A percentile compares a stretch with the other conserved stretches of the same genome.
These are phyloP conservation scores for Smutsia gigantea DNA, from an alignment of 2,797 vertebrate species.

Conservation along the genomic window DNA sequence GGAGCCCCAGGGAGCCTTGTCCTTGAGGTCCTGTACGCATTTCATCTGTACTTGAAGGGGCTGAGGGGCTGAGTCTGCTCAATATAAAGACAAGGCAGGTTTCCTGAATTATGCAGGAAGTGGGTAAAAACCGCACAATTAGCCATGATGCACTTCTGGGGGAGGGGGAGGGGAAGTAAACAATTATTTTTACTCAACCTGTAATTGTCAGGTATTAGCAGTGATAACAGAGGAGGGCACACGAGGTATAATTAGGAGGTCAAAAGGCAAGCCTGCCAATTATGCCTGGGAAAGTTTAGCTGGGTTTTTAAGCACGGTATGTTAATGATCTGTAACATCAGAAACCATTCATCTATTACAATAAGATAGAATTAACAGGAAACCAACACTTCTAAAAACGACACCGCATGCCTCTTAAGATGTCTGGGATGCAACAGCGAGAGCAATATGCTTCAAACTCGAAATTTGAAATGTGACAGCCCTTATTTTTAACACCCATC, in stretches of 20 bases:
- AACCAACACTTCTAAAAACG: constrained; percentile 74
- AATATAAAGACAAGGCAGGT: constrained; percentile 81
- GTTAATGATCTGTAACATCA: constrained; percentile 80
- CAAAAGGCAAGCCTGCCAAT: constrained; percentile 80
- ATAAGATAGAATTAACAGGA: constrained; percentile 76
- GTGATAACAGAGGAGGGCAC: constrained; percentile 63
- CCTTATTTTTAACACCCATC: constrained; percentile 58
- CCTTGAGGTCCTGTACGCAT: constrained; percentile 92
- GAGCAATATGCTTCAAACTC: constrained; percentile 54
- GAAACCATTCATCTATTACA: constrained; percentile 72
- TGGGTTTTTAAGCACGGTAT: constrained; percentile 69
- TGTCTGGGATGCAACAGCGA: background rate
- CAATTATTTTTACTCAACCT: constrained; percentile 79
- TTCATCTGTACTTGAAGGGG: constrained; percentile 85
- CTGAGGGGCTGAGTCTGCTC: constrained; percentile 81
- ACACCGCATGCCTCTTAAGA: constrained; percentile 39
- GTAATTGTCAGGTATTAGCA: constrained; percentile 81
- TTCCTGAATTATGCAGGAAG: constrained; percentile 72
- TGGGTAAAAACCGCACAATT: constrained; percentile 75
- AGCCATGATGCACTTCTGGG: constrained; percentile 74
- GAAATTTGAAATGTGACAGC: constrained; percentile 38
- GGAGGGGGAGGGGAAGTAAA: constrained; percentile 53
- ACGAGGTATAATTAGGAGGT: constrained; percentile 78
- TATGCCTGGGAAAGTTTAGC: constrained; percentile 63
- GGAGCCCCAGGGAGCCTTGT: constrained; percentile 92